A percentile compares a stretch with the other conserved stretches of the same genome.
Conservation (phyloP, 2,797 vertebrate species). For the Anabas testudineus region DNA sequence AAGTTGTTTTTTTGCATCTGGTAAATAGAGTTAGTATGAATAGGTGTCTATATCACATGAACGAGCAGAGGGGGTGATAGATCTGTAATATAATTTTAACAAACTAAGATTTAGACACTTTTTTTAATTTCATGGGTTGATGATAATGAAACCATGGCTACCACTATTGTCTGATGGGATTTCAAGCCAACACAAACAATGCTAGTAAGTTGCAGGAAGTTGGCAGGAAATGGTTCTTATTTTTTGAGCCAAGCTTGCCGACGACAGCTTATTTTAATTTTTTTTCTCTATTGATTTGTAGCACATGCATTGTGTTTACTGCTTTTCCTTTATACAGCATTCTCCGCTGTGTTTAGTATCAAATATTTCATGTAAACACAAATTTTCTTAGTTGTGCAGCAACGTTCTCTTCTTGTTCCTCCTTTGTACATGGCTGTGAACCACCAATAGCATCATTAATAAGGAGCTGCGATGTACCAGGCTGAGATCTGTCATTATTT, state of each 20-base stretch:
- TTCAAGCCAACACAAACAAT: slow-evolving; percentile 1
- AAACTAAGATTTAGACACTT: neutral
- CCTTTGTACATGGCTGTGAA: slow-evolving; percentile 3
- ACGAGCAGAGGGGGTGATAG: neutral
- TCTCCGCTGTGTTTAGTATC: neutral
- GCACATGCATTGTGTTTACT: slow-evolving; percentile 1
- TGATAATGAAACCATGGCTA: slow-evolving; percentile 4
- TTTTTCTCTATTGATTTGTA: neutral
- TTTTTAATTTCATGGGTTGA: neutral
- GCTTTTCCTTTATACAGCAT: neutral
- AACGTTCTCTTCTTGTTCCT: neutral
- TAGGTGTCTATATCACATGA: neutral
- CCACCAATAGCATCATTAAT: slow-evolving; percentile 13
- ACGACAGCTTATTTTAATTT: neutral
- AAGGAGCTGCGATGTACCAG: neutral
- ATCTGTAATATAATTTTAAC: neutral
- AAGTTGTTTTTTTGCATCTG: no score
- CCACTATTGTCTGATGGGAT: neutral
- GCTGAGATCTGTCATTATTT: slow-evolving; percentile 26
- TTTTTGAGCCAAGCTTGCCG: neutral
- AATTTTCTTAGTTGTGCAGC: slow-evolving; percentile 9
- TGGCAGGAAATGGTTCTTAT: neutral
- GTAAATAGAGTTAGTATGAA: neutral
- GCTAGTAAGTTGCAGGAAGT: slow-evolving; percentile 8
- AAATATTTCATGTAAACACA: slow-evolving; percentile 16